Base-by-base conservation (phyloP, 2,797 vertebrate species). In the Semaprochilodus insignis region DNA sequence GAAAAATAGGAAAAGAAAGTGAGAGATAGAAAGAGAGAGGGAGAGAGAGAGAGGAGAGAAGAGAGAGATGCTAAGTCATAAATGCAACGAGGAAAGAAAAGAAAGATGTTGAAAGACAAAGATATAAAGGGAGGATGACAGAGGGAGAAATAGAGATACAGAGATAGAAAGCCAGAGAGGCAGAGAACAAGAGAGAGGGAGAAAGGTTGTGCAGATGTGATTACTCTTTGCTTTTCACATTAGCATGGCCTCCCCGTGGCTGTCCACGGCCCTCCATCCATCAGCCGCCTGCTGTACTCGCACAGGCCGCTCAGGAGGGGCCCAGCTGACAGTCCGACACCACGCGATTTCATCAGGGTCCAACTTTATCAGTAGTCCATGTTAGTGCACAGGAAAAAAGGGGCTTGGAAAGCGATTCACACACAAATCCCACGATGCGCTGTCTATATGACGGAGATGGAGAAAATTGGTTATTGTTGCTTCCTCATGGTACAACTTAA, bases 211-310 rank as follows among this genome's bases (percentile, higher is more conserved):
- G 44, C 55, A 67, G 70, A 88, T 82, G 82, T 87, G 83, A 87
- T 83, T 83, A 77, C 75, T 87, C 75, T 86, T 83, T 85, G 81
- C 77, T 80, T 78, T 88, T 86, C 80, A 83, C 87, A 87, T 84
- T 82, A 86, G 59, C 21, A 44, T 79, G 77, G 82, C 65, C 82
- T 84, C 76, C 83, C 73, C 60, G 48, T 67, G 83, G 78, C 81
- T 85, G 67, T 74, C 73, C 36, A 25, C 62, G 62, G 54, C 57
- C 73, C 51, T 40, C 77, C 86, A 89, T 89, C 81, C 67, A 83
- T 87, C 83, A 85, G 77, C 63, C 72, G 25, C 34, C 13, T 21
- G 69, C 78, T 81, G 67, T 19, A 70, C 52, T 83, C 55, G 83
- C 75, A 83, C 23, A 80, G 80, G 44, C 31, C 23, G 63, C 78